Evolutionary conservation across 2,888 invertebrate genomes (phyloP).

Genomic region (Cloeon dipterum): DNA sequence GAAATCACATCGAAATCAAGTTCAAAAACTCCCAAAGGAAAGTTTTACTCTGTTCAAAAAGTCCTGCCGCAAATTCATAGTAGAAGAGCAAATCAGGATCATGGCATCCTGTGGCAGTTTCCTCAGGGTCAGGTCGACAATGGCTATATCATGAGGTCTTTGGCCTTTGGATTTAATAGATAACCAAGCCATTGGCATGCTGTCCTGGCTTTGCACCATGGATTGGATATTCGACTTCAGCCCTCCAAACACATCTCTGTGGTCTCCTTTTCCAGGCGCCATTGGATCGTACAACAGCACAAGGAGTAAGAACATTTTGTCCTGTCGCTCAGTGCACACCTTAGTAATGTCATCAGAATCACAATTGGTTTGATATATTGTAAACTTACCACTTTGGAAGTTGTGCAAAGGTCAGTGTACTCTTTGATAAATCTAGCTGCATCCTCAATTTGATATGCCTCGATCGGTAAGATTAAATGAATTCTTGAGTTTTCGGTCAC

Average conservation of each 20-base stretch:
- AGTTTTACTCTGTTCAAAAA: slow-evolving; percentile 75
- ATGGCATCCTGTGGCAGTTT: slow-evolving; percentile 51
- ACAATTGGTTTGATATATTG: background rate
- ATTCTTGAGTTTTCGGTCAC: slow-evolving; percentile 82
- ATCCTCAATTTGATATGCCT: slow-evolving; percentile 26
- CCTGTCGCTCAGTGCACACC: background rate
- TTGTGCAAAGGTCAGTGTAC: slow-evolving; percentile 39
- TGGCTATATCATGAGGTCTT: slow-evolving; percentile 21
- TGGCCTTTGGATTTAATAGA: slow-evolving; percentile 25
- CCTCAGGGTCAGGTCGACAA: slow-evolving; percentile 41
- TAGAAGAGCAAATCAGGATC: slow-evolving; percentile 38
- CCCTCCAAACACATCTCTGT: slow-evolving; percentile 30
- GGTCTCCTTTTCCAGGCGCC: slow-evolving; percentile 34
- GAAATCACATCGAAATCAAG: too few species aligned
- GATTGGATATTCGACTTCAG: slow-evolving; percentile 38
- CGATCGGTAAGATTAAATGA: slow-evolving; percentile 47
- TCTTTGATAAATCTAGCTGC: slow-evolving; percentile 42
- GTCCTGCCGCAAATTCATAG: slow-evolving; percentile 50
- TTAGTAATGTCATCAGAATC: background rate
- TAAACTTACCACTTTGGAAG: background rate
- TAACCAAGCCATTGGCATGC: slow-evolving; percentile 42
- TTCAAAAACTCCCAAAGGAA: slow-evolving; percentile 5
- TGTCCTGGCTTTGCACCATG: slow-evolving; percentile 39
- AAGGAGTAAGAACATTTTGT: slow-evolving; percentile 8
- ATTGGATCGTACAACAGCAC: slow-evolving; percentile 39